Percentiles rank a stretch among this genome's conserved stretches.
These are phyloP conservation scores for Drosophila nr. medialis DNA, from an alignment of 2,888 invertebrate genomes.

Conservation along the genomic window DNA sequence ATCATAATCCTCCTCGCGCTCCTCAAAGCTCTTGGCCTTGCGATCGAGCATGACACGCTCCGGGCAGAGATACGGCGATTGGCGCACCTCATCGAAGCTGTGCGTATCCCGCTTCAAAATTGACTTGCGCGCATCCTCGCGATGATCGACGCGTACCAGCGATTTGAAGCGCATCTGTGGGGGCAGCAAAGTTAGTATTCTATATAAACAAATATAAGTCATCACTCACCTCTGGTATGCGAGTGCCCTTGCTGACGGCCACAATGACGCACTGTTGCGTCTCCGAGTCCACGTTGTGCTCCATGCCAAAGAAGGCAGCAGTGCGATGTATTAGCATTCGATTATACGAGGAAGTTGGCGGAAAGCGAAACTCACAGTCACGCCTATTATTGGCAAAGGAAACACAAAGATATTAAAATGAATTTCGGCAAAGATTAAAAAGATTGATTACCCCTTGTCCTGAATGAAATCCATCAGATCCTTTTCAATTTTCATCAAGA, in stretches of 20 bases:
- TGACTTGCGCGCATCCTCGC: slow-evolving; percentile 90
- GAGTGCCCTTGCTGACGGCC: slow-evolving; percentile 88
- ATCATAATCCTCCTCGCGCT: slow-evolving; percentile 95
- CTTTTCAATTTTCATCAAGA: slow-evolving; percentile 94
- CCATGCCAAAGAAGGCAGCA: slow-evolving; percentile 96
- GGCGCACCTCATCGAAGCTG: slow-evolving; percentile 90
- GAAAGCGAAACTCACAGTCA: slow-evolving; percentile 91
- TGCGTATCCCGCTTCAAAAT: slow-evolving; percentile 93
- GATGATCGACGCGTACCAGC: slow-evolving; percentile 88
- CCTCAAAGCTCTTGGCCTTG: slow-evolving; percentile 94
- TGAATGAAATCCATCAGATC: slow-evolving; percentile 93
- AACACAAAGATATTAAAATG: background rate
- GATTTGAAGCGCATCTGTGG: slow-evolving; percentile 88
- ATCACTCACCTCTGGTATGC: slow-evolving; percentile 83
- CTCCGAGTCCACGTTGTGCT: slow-evolving; percentile 95
- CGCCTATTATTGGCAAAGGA: slow-evolving; percentile 85
- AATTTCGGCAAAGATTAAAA: background rate
- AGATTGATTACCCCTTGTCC: slow-evolving; percentile 88
- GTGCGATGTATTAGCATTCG: slow-evolving; percentile 98
- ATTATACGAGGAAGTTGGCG: slow-evolving; percentile 97
- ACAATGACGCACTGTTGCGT: slow-evolving; percentile 93
- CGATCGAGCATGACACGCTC: slow-evolving; percentile 89
- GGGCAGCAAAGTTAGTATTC: background rate
- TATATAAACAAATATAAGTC: background rate
- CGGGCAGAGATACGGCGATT: slow-evolving; percentile 86